Base-by-base conservation (phyloP, 2,797 vertebrate species). In the Anguilla obscura region DNA sequence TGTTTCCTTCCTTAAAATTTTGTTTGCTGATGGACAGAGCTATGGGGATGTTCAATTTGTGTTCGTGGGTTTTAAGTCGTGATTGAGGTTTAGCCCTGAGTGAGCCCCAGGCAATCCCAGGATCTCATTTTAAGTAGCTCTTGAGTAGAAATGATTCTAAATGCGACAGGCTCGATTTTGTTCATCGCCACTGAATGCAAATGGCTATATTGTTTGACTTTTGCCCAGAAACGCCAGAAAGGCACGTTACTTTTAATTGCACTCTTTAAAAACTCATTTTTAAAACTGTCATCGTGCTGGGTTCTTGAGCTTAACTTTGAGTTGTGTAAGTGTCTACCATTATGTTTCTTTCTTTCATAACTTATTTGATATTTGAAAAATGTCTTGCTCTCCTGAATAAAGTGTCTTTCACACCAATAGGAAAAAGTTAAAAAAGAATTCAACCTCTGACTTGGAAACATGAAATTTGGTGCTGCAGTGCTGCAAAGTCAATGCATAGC, bases 1-100 rank as follows among this genome's bases (percentile, higher is more conserved):
- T 66, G 56, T 85, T 40, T 82, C 14, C 60, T 85, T 0, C 18
- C 56, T 74, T 50, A 56, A 85, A 85, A 88, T 91, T 33, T 86
- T 89, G 90, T 45, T 90, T 88, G 89, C 90, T 91, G 79, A 89
- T 91, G 92, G 90, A 21, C 69, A 86, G 88, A 85, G 92, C 92
- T 84, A 50, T 54, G 86, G 36, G 7, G 24, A 84, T 84, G 83
- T 86, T 89, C 83, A 89, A 87, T 87, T 79, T 71, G 52, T 48
- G 56, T 87, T 89, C 63, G 79, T 76, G 76, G 84, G 63, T 89
- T 90, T 83, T 87, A 89, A 88, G 54, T 88, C 90, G 90, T 90
- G 88, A 92, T 91, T 90, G 91, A 92, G 89, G 87, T 93, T 94
- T 93, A 76, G 79, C 92, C 91, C 89, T 76, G 58, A 86, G 87